phyloP scores from a whole-genome alignment of 92 coral and sea anemone species.

The Palythoa grandis region DNA sequence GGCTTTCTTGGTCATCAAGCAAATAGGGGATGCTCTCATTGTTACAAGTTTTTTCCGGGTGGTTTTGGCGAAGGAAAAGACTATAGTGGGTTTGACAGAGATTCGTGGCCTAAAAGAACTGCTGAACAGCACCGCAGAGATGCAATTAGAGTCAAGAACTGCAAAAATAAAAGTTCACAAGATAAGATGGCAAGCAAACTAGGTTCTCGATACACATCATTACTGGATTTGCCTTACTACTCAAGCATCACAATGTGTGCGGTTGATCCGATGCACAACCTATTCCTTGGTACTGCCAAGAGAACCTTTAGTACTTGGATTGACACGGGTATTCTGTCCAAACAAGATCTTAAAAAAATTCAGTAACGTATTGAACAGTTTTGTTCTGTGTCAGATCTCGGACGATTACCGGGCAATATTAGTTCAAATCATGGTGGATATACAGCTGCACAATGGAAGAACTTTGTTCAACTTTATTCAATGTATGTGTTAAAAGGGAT shows the following conservation, averaged over 20 bases:
- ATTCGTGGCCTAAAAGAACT: conserved; percentile 60
- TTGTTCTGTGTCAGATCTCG: conserved; percentile 51
- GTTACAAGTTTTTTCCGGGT: conserved; percentile 55
- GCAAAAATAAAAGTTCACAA: conserved; percentile 48
- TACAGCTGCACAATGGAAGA: conserved; percentile 74
- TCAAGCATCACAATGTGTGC: conserved; percentile 52
- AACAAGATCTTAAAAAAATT: conserved; percentile 28
- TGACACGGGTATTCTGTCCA: conserved; percentile 38
- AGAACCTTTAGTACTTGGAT: conserved; percentile 39
- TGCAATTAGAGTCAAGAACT: conserved; percentile 50
- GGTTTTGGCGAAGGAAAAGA: conserved; percentile 51
- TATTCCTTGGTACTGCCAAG: conserved; percentile 53
- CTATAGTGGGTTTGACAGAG: conserved; percentile 60
- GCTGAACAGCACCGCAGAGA: conserved; percentile 54
- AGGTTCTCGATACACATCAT: conserved; percentile 42
- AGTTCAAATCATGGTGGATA: conserved; percentile 63
- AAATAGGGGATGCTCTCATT: conserved; percentile 54
- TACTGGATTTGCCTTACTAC: conserved; percentile 45
- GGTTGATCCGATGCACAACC: conserved; percentile 54
- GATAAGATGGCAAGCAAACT: conserved; percentile 49
- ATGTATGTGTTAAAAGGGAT: conserved; percentile 28
- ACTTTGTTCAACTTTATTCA: conserved; percentile 35
- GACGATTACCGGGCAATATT: conserved; percentile 62
- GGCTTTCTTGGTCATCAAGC: conserved; percentile 68
- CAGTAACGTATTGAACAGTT: conserved; percentile 49